phyloP scores from a whole-genome alignment of 2,888 invertebrate species.

The Eupithecia pulchellata region DNA sequence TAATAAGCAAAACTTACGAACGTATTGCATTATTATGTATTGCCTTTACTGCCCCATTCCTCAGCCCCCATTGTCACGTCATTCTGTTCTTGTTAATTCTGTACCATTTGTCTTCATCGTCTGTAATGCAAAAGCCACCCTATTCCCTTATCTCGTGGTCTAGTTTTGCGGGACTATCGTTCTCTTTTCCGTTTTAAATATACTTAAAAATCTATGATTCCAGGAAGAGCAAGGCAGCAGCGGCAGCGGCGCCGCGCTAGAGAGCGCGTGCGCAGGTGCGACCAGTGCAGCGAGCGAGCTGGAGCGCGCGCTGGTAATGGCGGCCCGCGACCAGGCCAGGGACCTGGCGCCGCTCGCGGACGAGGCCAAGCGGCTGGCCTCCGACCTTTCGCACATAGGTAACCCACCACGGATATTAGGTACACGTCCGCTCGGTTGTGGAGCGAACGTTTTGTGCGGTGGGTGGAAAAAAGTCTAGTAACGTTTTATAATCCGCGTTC shows the following conservation, averaged over 20 bases:
- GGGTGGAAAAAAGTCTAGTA: conserved; percentile 2
- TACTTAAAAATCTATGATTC: no score
- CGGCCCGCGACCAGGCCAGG: conserved; percentile 78
- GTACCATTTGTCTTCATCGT: no score
- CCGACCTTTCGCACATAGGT: conserved; percentile 83
- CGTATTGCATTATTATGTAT: no score
- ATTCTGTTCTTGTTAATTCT: no score
- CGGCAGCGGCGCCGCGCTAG: conserved; percentile 77
- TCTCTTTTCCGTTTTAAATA: no score
- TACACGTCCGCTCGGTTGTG: conserved; percentile 59
- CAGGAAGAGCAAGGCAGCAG: conserved; percentile 76
- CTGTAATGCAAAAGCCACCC: no score
- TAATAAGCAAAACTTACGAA: no score
- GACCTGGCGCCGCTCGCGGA: conserved; percentile 78
- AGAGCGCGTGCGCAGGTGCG: conserved; percentile 87
- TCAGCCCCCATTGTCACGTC: no score
- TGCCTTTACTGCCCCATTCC: no score
- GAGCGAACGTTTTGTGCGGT: conserved; percentile 56
- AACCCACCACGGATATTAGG: conserved; percentile 73
- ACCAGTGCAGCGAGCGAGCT: conserved; percentile 94
- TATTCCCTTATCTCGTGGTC: no score
- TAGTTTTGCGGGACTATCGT: no score
- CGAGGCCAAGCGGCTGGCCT: conserved; percentile 75
- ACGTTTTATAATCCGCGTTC: background rate
- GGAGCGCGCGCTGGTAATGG: conserved; percentile 90